Evolutionary conservation across 1,140 invertebrate genomes (phyloP).

Genomic region (Telenomus remus): DNA sequence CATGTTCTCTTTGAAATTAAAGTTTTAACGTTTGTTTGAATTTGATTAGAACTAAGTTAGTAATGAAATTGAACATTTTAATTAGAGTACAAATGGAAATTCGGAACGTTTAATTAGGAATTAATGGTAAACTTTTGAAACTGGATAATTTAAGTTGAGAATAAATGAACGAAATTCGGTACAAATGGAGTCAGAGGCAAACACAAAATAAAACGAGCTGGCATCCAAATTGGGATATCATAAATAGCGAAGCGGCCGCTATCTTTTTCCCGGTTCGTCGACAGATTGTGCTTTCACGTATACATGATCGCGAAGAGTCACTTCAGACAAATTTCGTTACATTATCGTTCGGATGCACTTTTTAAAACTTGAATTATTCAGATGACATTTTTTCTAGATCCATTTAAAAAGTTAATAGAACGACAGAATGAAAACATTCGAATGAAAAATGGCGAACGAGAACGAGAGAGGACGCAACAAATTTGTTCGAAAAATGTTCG

Average conservation of each 20-base stretch:
- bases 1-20: too few relatives aligned
- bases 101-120: constrained; percentile 3
- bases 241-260: constrained; percentile 32
- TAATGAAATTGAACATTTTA: too few relatives aligned
- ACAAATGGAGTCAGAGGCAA: too few relatives aligned
- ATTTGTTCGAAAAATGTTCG: not conserved
- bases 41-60: too few relatives aligned
- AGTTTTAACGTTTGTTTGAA: too few relatives aligned
- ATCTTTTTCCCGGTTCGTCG: constrained; percentile 40
- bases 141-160: too few relatives aligned
- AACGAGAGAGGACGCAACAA: constrained; percentile 3
- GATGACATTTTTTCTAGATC: constrained; percentile 35
- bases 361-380: constrained; percentile 47
- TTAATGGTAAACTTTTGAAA: not conserved
- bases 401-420: constrained; percentile 51
- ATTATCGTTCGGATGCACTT: constrained; percentile 45
- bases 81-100: too few relatives aligned
- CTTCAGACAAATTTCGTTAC: constrained; percentile 51
- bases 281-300: constrained; percentile 51
- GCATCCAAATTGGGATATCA: constrained; percentile 37
- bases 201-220: constrained; percentile 13
- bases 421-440: constrained; percentile 41
- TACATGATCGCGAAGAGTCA: constrained; percentile 46
- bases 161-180: too few relatives aligned
- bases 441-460: constrained; percentile 1